A percentile compares a stretch with the other conserved stretches of the same genome.
Conservation (phyloP, 2,113 vertebrate species). For the Piaya cayana region DNA sequence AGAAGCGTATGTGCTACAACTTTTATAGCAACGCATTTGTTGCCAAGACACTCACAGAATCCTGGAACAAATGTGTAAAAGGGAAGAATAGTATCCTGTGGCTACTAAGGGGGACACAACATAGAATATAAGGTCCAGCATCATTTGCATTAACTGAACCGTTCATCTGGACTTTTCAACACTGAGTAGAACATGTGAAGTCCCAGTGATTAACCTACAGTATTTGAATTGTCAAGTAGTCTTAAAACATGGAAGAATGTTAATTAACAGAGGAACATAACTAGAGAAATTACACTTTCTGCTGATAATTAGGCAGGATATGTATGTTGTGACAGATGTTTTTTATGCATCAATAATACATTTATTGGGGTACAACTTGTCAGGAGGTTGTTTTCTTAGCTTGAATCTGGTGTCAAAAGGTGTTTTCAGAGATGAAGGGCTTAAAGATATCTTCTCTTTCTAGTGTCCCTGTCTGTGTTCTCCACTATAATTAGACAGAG, state of each 20-base stretch:
- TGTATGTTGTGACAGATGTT: neutral
- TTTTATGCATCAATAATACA: neutral
- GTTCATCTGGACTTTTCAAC: neutral
- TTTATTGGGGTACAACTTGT: conserved; percentile 15
- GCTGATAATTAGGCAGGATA: conserved; percentile 55
- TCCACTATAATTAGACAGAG: conserved; percentile 43
- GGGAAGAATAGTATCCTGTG: neutral
- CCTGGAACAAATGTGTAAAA: conserved; percentile 33
- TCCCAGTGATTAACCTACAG: neutral
- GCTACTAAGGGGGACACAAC: neutral
- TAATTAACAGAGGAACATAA: conserved; percentile 35
- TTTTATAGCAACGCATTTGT: conserved; percentile 55
- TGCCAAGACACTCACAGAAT: neutral
- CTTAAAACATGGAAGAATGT: conserved; percentile 11
- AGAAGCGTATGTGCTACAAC: neutral
- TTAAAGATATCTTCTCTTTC: conserved; percentile 52
- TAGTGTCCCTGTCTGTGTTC: conserved; percentile 7
- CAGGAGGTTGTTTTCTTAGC: neutral
- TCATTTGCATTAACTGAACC: neutral
- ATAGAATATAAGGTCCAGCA: neutral
- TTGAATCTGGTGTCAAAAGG: conserved; percentile 40
- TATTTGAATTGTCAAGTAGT: neutral
- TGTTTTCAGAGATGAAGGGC: conserved; percentile 35
- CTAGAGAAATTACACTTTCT: conserved; percentile 1
- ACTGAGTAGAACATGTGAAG: neutral